Conservation (phyloP, 2,888 invertebrate genomes). For the Erannis defoliaria region DNA sequence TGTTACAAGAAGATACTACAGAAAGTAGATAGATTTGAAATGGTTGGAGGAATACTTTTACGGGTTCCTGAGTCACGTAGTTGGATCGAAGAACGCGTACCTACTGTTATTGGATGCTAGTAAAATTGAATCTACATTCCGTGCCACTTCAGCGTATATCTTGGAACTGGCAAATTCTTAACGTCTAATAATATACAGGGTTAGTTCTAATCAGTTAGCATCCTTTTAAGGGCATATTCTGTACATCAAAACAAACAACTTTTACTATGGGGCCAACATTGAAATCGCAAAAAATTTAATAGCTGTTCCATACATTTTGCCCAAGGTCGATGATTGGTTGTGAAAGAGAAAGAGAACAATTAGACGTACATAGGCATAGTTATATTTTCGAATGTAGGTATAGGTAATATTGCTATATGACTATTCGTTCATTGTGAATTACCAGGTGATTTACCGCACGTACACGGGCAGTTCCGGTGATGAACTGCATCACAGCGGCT, state of each 20-base stretch:
- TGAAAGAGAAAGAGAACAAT: no score
- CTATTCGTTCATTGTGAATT: background rate
- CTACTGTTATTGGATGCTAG: conserved; percentile 24
- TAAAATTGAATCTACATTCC: conserved; percentile 32
- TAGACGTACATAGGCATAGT: no score
- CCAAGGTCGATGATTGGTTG: no score
- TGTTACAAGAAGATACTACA: conserved; percentile 49
- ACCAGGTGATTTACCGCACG: conserved; percentile 94
- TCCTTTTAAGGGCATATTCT: no score
- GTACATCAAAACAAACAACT: no score
- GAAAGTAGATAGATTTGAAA: conserved; percentile 26
- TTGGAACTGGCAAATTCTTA: background rate
- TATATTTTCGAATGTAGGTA: no score
- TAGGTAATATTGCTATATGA: no score
- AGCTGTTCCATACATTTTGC: no score
- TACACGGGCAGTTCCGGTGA: conserved; percentile 92
- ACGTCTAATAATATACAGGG: background rate
- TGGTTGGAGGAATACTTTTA: conserved; percentile 34
- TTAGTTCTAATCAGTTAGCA: no score
- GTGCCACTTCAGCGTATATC: conserved; percentile 10
- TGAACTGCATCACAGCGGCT: conserved; percentile 98
- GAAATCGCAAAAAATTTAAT: no score
- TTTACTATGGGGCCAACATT: no score
- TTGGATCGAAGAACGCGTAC: conserved; percentile 15
- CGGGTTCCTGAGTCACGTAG: conserved; percentile 33